Percentiles rank a stretch among this genome's conserved stretches.
These are phyloP conservation scores for Tinamus major DNA, from an alignment of 2,797 vertebrate species.

Conservation along the genomic window DNA sequence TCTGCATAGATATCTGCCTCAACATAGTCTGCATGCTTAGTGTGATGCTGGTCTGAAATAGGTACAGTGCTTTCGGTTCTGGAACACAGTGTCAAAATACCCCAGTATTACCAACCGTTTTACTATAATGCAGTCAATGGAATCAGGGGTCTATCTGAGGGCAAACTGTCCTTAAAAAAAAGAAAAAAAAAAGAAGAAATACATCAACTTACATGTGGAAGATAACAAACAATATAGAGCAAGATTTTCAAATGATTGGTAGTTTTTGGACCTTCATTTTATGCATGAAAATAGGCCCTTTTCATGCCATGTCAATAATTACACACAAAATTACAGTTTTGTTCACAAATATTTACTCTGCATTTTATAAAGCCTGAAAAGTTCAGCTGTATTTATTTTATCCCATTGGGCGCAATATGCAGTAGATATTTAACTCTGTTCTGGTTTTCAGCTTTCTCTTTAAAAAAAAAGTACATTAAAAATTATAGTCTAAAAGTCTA, in stretches of 20 bases:
- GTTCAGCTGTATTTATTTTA: not conserved
- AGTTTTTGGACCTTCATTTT: not conserved
- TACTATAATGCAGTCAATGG: not conserved
- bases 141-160: not conserved
- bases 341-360: not conserved
- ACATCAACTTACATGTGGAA: not conserved
- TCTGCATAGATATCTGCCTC: not conserved
- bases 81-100: not conserved
- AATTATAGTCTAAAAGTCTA: not conserved
- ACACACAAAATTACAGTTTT: not conserved
- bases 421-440: fast-evolving
- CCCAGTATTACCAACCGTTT: not conserved
- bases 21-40: not conserved
- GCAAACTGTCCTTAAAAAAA: not conserved
- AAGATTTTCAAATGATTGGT: not conserved
- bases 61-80: not conserved
- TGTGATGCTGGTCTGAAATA: not conserved
- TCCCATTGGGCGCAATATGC: not conserved
- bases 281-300: not conserved
- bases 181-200: too few species aligned
- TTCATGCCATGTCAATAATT: not conserved
- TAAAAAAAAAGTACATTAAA: not conserved
- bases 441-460: not conserved
- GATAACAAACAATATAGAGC: not conserved
- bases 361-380: not conserved